Percentiles rank a stretch among this genome's conserved stretches.
Conservation (phyloP, 2,888 invertebrate species). For the Luperina nickerlii region DNA sequence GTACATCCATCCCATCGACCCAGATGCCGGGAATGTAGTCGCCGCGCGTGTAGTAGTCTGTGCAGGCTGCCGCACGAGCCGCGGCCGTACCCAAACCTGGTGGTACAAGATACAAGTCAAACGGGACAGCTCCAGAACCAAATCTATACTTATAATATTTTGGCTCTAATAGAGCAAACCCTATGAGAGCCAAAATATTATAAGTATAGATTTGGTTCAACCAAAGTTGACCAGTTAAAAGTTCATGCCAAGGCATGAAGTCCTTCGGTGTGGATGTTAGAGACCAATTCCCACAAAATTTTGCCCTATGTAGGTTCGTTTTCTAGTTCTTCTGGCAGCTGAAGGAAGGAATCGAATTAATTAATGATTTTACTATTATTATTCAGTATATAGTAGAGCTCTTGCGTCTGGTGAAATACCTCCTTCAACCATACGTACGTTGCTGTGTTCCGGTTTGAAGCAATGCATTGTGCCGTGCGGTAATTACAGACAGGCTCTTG, state of each 20-base stretch:
- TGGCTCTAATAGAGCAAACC: background rate
- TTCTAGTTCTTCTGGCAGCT: background rate
- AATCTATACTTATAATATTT: constrained; percentile 2
- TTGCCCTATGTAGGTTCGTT: background rate
- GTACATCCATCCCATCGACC: constrained; percentile 42
- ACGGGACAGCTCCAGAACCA: background rate
- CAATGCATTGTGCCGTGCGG: background rate
- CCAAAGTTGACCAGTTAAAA: background rate
- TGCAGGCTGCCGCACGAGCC: constrained; percentile 18
- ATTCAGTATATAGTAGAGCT: background rate
- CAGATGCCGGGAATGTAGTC: constrained; percentile 36
- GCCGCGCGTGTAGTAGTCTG: constrained; percentile 31
- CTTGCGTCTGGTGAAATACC: background rate
- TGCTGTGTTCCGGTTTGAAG: background rate
- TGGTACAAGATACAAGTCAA: background rate
- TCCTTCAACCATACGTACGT: background rate
- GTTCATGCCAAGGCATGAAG: background rate
- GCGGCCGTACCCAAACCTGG: constrained; percentile 23
- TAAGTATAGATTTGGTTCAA: too few species aligned
- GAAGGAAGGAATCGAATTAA: background rate
- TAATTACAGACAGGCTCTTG: background rate
- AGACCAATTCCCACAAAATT: background rate
- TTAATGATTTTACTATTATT: background rate
- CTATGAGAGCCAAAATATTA: too few species aligned
- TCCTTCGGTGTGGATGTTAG: background rate